Evolutionary conservation across 2,113 vertebrate species (phyloP).

Genomic region (Peromyscus leucopus): DNA sequence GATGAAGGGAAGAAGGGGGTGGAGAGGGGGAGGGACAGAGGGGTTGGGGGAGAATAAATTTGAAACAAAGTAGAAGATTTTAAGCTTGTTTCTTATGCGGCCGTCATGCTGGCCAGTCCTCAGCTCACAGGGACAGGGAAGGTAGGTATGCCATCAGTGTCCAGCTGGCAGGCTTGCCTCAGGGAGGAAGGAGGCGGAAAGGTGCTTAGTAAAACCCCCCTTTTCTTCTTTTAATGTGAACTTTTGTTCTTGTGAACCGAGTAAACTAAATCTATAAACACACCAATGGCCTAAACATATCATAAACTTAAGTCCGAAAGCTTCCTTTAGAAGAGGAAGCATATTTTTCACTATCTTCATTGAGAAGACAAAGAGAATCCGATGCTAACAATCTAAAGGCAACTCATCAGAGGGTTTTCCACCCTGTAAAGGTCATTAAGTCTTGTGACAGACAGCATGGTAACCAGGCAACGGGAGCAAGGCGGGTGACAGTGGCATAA

Average conservation of each 20-base stretch:
- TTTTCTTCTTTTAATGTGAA: conserved; percentile 33
- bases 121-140: neutral
- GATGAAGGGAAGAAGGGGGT: neutral
- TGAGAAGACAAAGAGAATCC: conserved; percentile 63
- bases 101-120: neutral
- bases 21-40: neutral
- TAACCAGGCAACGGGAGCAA: conserved; percentile 52
- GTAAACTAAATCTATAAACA: neutral
- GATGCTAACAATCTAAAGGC: conserved; percentile 62
- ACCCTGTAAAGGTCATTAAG: conserved; percentile 61
- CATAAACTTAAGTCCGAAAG: conserved; percentile 18
- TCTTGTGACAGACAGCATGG: conserved; percentile 63
- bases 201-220: conserved; percentile 52
- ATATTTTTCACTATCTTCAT: conserved; percentile 23
- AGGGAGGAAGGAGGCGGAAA: conserved; percentile 53
- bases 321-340: conserved; percentile 52
- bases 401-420: conserved; percentile 55
- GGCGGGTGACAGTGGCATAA: conserved; percentile 50
- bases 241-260: conserved; percentile 25
- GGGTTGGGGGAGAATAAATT: neutral
- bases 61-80: neutral
- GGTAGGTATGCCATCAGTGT: neutral
- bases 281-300: neutral
- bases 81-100: neutral
- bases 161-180: conserved; percentile 27